Base-by-base conservation (phyloP, 1,140 invertebrate genomes). In the Formica exsecta region DNA sequence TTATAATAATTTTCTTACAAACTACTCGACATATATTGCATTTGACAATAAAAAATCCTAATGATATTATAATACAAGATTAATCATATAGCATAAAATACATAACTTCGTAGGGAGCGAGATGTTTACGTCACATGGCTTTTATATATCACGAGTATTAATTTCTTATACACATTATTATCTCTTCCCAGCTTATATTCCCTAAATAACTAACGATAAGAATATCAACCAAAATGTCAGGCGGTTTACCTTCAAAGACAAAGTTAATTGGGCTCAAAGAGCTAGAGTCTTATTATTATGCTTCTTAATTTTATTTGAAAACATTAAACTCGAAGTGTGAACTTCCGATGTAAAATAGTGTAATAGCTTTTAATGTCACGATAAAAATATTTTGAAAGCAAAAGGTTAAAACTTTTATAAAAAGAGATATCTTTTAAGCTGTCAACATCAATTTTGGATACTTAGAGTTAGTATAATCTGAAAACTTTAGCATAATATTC, bases 181-280 rank as follows among this genome's bases (percentile, higher is more conserved):
- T 81, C 66, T 81, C 22, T 59, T 57, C 22, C 11, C 51, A 44
- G 79, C 51, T 81, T 61, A 61, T 81, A 81, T 81, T 71, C 32
- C 48, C 8, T 61, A 81, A 73, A 81, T 81, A 81, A 81, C 71
- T 57, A 68, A 68, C 22, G 36, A 81, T 59, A 81, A 81, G 54
- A 1, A 1, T 81, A 44, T 81, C 11, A 51, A 41, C 38, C 29
- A 16, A 38, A 41, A 38, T 51, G 16, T 7, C 11, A 22, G 19
- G 6, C 54, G 51, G 66, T 19, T 32, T 41, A 48, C n/a, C 36
- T 70, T 81, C 32, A 81, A 71, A 59, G 6, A 19, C 7, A 71
- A 32, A 68, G 9, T 68, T 68, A 19, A 70, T 68, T 22, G 36
- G 6, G 6, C 54, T 73, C 25, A 81, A 70, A 41, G 25, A 44